Conservation (phyloP, 2,888 invertebrate genomes). For the Diadromus collaris region DNA sequence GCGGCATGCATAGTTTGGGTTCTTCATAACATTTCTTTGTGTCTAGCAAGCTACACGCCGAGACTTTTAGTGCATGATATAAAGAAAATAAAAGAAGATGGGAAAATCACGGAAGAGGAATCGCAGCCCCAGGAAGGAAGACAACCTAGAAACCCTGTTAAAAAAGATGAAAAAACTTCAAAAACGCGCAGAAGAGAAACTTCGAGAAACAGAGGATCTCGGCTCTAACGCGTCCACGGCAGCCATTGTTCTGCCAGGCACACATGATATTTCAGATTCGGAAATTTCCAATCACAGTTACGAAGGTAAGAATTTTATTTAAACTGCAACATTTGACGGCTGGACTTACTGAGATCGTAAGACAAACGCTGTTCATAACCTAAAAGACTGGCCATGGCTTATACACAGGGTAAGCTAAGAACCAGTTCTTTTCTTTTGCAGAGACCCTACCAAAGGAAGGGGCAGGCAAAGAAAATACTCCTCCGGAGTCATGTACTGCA, state of each 20-base stretch:
- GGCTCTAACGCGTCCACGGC: background rate
- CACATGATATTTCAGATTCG: slow-evolving; percentile 3
- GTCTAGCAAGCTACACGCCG: background rate
- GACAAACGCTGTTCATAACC: background rate
- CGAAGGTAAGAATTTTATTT: background rate
- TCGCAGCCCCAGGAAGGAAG: background rate
- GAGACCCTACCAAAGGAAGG: background rate
- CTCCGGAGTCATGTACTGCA: background rate
- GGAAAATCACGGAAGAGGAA: background rate
- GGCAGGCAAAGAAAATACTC: slow-evolving; percentile 5
- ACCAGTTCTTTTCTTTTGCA: background rate
- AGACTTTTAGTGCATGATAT: background rate
- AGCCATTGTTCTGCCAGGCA: background rate
- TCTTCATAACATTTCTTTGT: slow-evolving; percentile 9
- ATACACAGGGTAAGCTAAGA: background rate
- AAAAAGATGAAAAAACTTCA: background rate
- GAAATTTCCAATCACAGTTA: background rate
- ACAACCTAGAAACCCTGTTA: background rate
- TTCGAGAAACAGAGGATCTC: background rate
- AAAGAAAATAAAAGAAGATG: background rate
- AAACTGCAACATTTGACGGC: background rate
- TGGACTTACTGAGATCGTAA: background rate
- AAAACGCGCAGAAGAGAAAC: background rate
- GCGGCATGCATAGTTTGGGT: background rate
- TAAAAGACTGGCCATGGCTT: background rate